Evolutionary conservation across 2,888 invertebrate genomes (phyloP), one percentile per base, ranked within the genome.

Genomic region (Eupithecia centaureata): DNA sequence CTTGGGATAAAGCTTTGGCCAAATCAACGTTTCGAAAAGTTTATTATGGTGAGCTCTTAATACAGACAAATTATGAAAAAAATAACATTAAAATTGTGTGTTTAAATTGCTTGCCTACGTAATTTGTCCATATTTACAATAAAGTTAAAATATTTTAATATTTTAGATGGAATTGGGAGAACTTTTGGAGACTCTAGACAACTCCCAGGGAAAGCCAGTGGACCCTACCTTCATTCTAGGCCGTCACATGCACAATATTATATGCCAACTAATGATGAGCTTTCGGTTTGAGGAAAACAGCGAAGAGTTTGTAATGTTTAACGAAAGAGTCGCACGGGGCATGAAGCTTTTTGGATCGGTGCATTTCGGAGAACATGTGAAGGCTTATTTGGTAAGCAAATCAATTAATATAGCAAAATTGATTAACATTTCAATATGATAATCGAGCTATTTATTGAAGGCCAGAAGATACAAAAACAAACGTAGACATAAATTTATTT

Each of bases 191-290:
- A 73, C 64, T 38, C 38, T 81, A 2, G 60, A 72, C 3, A 65
- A 35, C 5, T 59, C 72, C 4, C 60, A 73, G 1, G 76, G 73
- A n/a, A 28, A 61, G 57, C 94, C 96, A 0, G 93, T 95, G 28
- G 95, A 96, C 79, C 89, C 97, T 66, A 95, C 95, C 2, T 94
- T 95, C 0, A 88, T 95, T 8, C 92, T 97, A 51, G 95, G 96
- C 27, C 95, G 96, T 71, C 95, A 97, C 22, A 95, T 97, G 68
- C 96, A 96, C 84, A 97, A 97, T 86, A 96, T 97, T 1, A 97
- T 97, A 71, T 97, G 97, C 84, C 95, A 96, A 73, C 94, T 97
- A 73, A 94, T 97, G 87, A 97, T 97, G 97, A 96, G 96, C 51
- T 95, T 96, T 0, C 94, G 97, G 10, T 97, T 97, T 84, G 94